Evolutionary conservation across 1,140 invertebrate genomes (phyloP).

Genomic region (Halictus rubicundus): DNA sequence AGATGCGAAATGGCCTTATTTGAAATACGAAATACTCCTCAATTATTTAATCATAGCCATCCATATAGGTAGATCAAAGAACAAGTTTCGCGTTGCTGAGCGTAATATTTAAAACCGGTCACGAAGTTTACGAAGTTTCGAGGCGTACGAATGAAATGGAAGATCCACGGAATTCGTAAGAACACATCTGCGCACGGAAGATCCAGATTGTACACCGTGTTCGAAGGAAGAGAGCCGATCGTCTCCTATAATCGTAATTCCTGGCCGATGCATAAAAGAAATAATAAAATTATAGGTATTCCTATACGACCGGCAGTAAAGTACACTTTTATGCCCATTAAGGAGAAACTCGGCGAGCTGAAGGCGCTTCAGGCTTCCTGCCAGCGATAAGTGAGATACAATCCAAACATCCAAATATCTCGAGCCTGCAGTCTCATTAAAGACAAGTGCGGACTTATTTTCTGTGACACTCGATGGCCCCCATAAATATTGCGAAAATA

Average conservation of each 20-base stretch:
- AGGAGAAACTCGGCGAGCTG: slow-evolving; percentile 32
- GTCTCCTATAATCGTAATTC: slow-evolving; percentile 25
- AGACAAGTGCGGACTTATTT: background rate
- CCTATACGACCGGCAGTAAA: slow-evolving; percentile 29
- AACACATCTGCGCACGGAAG: background rate
- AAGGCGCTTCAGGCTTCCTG: slow-evolving; percentile 22
- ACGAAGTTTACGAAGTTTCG: background rate
- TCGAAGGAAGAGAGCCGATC: background rate
- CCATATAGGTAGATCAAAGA: too few species aligned
- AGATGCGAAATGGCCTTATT: too few species aligned
- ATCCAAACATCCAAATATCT: slow-evolving; percentile 24
- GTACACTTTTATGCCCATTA: slow-evolving; percentile 43
- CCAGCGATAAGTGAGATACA: slow-evolving; percentile 26
- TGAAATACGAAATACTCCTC: too few species aligned
- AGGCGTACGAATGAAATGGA: too few species aligned
- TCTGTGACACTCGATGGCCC: too few species aligned
- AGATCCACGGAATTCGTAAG: background rate
- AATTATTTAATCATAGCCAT: background rate
- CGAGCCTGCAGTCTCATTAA: background rate
- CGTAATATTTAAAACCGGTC: background rate
- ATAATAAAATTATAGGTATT: slow-evolving; percentile 40
- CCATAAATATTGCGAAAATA: too few species aligned
- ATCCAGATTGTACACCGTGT: slow-evolving; percentile 2
- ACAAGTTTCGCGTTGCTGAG: background rate
- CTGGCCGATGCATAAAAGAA: slow-evolving; percentile 6